Percentiles rank a stretch among this genome's conserved stretches.
phyloP scores from a whole-genome alignment of 2,888 invertebrate genomes.

The Ochropacha duplaris region DNA sequence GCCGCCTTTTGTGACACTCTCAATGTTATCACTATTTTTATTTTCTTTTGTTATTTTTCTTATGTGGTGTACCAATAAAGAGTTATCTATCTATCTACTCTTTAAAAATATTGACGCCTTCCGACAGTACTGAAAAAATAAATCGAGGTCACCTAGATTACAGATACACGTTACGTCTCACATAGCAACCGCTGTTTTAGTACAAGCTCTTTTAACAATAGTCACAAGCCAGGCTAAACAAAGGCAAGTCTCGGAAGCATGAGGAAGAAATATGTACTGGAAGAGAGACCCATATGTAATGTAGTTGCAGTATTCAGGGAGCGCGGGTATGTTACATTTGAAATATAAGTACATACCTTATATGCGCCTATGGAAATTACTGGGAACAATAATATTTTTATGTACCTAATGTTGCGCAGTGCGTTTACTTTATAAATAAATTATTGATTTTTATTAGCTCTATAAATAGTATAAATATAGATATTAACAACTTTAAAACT shows the following conservation, averaged over 20 bases:
- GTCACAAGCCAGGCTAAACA: conserved; percentile 20
- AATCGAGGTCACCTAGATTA: conserved; percentile 50
- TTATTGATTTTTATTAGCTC: too few species aligned
- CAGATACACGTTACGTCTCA: background rate
- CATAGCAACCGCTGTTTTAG: conserved; percentile 8
- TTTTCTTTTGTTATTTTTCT: too few species aligned
- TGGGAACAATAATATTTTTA: background rate
- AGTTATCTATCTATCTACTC: too few species aligned
- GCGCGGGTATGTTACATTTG: conserved; percentile 57
- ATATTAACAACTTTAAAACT: too few species aligned
- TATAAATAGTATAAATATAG: too few species aligned
- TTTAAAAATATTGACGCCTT: too few species aligned
- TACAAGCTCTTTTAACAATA: conserved; percentile 11
- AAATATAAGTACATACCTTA: background rate
- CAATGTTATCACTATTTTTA: too few species aligned
- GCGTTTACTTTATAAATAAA: background rate
- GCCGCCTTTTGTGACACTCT: too few species aligned
- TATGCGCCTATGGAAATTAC: background rate
- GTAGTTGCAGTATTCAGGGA: conserved; percentile 67
- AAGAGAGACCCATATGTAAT: conserved; percentile 66
- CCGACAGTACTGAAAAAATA: background rate
- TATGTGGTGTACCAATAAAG: too few species aligned
- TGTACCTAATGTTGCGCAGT: background rate
- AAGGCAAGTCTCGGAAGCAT: conserved; percentile 31
- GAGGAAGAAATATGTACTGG: conserved; percentile 44